Conservation (phyloP, 2,113 vertebrate species). For the Seriola dumerili region DNA sequence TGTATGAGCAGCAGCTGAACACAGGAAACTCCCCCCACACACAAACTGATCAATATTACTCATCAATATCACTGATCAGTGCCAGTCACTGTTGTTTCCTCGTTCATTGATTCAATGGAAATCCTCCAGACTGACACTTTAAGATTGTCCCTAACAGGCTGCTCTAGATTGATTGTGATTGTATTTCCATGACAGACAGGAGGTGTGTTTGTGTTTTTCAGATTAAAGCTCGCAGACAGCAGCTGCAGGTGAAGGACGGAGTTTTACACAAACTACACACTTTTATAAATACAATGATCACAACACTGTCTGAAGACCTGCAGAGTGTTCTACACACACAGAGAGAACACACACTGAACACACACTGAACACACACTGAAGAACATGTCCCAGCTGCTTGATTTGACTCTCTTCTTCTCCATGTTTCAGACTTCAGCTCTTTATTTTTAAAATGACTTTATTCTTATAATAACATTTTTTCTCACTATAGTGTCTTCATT, state of each 20-base stretch:
- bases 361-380: conserved; percentile 54
- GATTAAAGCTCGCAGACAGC: conserved; percentile 86
- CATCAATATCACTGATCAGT: too few relatives aligned
- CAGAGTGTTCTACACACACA: conserved; percentile 82
- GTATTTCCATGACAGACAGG: not conserved
- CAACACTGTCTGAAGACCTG: conserved; percentile 89
- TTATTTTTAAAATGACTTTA: too few relatives aligned
- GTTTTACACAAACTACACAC: conserved; percentile 82
- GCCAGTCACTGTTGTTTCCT: too few relatives aligned
- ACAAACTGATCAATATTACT: too few relatives aligned
- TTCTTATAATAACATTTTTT: too few relatives aligned
- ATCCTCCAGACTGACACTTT: not conserved
- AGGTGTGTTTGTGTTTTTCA: conserved; percentile 65
- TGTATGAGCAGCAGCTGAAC: too few relatives aligned
- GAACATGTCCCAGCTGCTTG: too few relatives aligned
- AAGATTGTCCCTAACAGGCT: not conserved
- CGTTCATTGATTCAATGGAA: too few relatives aligned
- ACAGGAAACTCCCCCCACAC: too few relatives aligned
- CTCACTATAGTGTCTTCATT: too few relatives aligned
- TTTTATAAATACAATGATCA: conserved; percentile 82
- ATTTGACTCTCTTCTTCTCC: too few relatives aligned
- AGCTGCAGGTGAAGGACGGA: conserved; percentile 87
- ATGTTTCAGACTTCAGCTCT: too few relatives aligned
- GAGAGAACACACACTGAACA: conserved; percentile 72
- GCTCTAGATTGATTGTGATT: not conserved